These are phyloP conservation scores for Augiades crinisus DNA, from an alignment of 2,888 invertebrate species.

Conservation along the genomic window DNA sequence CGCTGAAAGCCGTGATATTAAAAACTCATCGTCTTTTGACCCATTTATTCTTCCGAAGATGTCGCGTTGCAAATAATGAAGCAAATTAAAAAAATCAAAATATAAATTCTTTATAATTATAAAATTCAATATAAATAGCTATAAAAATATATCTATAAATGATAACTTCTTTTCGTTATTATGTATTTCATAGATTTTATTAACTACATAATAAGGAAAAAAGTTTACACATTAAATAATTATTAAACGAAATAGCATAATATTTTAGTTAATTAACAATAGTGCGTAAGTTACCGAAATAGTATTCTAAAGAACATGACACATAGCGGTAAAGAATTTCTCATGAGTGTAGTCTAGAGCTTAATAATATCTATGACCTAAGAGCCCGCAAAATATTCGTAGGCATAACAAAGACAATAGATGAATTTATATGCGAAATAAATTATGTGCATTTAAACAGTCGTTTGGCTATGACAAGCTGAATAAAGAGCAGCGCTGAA, in stretches of 20 bases:
- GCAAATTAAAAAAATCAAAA: too few relatives aligned
- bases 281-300: conserved; percentile 2
- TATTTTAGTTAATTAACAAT: neutral
- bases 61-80: too few relatives aligned
- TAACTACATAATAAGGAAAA: too few relatives aligned
- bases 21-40: too few relatives aligned
- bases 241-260: neutral
- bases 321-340: conserved; percentile 7
- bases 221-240: too few relatives aligned
- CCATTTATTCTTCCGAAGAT: too few relatives aligned
- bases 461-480: neutral
- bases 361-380: conserved; percentile 18
- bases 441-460: conserved; percentile 11
- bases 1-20: too few relatives aligned
- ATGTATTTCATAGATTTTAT: too few relatives aligned
- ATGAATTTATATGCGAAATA: conserved; percentile 9
- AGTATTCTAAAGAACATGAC: conserved; percentile 5
- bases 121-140: too few relatives aligned
- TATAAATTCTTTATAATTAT: too few relatives aligned
- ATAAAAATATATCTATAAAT: too few relatives aligned
- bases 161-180: too few relatives aligned
- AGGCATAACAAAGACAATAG: conserved; percentile 7
- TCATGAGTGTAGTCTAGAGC: neutral
- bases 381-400: conserved; percentile 3
- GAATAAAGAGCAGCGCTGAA: neutral